These are phyloP conservation scores for Mirza zaza DNA, from an alignment of 2,113 vertebrate species.

Conservation along the genomic window DNA sequence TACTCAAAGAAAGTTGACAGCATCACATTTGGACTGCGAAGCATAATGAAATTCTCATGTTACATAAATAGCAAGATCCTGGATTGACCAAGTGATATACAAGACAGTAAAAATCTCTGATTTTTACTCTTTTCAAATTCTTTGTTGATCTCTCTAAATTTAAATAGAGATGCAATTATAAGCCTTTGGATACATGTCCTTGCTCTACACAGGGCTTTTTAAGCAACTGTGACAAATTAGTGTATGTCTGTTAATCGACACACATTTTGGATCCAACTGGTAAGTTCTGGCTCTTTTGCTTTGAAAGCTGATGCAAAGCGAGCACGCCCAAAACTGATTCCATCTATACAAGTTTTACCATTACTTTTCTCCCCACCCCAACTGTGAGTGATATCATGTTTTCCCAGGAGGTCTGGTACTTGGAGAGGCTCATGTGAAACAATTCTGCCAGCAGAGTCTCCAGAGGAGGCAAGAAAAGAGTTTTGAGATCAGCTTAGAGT, in stretches of 20 bases:
- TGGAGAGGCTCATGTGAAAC: neutral
- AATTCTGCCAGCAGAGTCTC: neutral
- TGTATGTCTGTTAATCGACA: neutral
- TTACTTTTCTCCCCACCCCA: neutral
- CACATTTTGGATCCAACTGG: neutral
- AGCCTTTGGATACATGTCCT: neutral
- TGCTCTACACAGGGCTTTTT: neutral
- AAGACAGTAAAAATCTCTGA: neutral
- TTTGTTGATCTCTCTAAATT: slow-evolving; percentile 32
- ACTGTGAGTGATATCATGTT: neutral
- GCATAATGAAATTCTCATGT: neutral
- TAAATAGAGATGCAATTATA: neutral
- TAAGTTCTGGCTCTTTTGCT: slow-evolving; percentile 8
- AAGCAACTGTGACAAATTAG: neutral
- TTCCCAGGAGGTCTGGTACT: neutral
- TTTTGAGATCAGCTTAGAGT: slow-evolving; percentile 32
- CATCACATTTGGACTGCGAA: neutral
- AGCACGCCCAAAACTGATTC: neutral
- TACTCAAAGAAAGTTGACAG: neutral
- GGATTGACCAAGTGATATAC: neutral
- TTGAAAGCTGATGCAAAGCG: slow-evolving; percentile 8
- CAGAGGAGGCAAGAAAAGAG: neutral
- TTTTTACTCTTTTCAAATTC: neutral
- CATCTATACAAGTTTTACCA: neutral
- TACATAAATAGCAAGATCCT: neutral